A percentile compares a stretch with the other conserved stretches of the same genome.
These are phyloP conservation scores for Propithecus coquereli DNA, from an alignment of 2,113 vertebrate species.

Conservation along the genomic window DNA sequence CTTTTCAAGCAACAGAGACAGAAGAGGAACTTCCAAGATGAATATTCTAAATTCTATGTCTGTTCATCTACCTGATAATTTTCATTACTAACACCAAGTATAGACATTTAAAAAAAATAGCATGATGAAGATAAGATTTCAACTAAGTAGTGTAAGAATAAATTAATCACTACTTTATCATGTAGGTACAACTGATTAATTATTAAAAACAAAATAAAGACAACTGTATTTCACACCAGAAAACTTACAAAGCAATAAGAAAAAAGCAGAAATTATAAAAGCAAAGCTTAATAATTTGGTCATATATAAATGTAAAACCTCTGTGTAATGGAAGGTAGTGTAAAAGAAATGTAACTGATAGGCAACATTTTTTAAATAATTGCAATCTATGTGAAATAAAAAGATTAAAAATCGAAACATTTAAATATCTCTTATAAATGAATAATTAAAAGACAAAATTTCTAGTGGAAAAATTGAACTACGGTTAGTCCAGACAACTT, in stretches of 20 bases:
- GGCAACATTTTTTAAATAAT: background rate
- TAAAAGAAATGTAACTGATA: background rate
- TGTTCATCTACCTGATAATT: background rate
- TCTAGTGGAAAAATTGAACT: background rate
- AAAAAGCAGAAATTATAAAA: background rate
- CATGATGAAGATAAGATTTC: background rate
- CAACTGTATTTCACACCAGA: background rate
- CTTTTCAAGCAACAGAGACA: background rate
- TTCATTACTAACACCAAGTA: background rate
- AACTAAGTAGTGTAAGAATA: background rate
- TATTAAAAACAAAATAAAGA: background rate
- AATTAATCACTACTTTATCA: background rate
- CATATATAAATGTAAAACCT: background rate
- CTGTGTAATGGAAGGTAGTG: background rate
- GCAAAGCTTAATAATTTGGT: background rate
- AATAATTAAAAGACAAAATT: background rate
- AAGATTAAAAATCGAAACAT: background rate
- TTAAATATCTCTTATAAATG: background rate
- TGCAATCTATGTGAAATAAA: background rate
- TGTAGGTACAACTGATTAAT: background rate
- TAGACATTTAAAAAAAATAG: background rate
- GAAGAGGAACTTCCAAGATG: background rate
- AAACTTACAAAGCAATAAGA: background rate
- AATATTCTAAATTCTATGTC: background rate
- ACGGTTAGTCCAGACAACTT: background rate